phyloP scores from a whole-genome alignment of 2,888 invertebrate genomes.

The Drosophila acutilabella region DNA sequence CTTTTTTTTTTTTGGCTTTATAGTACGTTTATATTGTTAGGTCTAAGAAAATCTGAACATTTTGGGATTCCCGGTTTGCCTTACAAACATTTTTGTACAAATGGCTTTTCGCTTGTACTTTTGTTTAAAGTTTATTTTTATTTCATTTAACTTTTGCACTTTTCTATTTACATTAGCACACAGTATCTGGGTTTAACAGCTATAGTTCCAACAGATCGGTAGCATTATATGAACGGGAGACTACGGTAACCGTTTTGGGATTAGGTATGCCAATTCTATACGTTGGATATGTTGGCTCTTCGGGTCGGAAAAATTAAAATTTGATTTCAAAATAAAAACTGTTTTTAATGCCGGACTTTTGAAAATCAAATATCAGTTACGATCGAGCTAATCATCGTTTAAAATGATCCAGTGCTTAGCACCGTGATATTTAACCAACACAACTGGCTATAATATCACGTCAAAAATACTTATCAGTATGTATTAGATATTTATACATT shows the following conservation, averaged over 20 bases:
- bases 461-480: constrained; percentile 15
- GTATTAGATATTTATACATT: constrained; percentile 29
- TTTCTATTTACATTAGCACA: constrained; percentile 6
- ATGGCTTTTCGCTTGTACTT: constrained; percentile 42
- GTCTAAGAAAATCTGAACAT: constrained; percentile 66
- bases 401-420: background rate
- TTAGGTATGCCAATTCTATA: background rate
- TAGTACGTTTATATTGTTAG: constrained; percentile 34
- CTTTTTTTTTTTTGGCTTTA: constrained; percentile 58
- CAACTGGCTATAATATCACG: constrained; percentile 1
- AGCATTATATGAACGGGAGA: background rate
- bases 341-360: background rate
- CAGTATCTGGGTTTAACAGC: background rate
- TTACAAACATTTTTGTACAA: constrained; percentile 13
- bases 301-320: too few species aligned
- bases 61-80: background rate
- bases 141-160: constrained; percentile 47
- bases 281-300: constrained; percentile 12
- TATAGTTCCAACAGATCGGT: background rate
- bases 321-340: background rate
- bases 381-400: background rate
- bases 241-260: background rate
- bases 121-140: constrained; percentile 17
- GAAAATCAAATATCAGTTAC: background rate
- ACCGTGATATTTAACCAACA: constrained; percentile 1